Evolutionary conservation across 2,797 vertebrate genomes (phyloP).

Genomic region (Buphagus erythrorhynchus): DNA sequence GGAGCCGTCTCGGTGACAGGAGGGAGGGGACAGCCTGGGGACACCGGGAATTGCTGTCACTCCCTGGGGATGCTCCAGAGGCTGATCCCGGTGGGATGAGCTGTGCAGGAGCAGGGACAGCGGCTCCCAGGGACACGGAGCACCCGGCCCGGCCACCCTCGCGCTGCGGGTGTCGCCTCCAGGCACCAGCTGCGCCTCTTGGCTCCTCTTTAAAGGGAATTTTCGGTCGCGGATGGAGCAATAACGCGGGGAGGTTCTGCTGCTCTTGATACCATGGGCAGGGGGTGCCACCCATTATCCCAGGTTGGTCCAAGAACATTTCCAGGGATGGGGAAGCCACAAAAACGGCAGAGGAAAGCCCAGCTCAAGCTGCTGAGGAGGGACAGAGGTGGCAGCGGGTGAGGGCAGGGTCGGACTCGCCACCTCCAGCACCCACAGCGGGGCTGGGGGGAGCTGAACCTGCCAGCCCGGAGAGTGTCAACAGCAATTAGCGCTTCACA

Average conservation of each 20-base stretch:
- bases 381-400: no score
- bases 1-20: neutral
- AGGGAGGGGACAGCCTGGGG: neutral
- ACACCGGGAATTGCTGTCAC: neutral
- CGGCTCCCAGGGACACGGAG: neutral
- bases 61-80: neutral
- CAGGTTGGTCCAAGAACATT: neutral
- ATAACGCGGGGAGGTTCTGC: neutral
- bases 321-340: no score
- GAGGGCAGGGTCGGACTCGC: neutral
- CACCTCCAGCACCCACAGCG: neutral
- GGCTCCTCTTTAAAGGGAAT: neutral
- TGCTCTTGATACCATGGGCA: accelerated
- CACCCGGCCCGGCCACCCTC: neutral
- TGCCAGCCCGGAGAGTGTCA: slow-evolving; percentile 25
- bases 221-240: neutral
- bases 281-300: accelerated
- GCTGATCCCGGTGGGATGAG: neutral
- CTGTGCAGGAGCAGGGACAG: neutral
- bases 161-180: neutral
- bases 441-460: neutral
- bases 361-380: no score
- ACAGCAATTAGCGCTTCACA: slow-evolving; percentile 59
- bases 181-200: neutral
- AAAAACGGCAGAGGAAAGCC: no score